Evolutionary conservation across 1,140 invertebrate species (phyloP), one percentile per base, ranked within the genome.

Genomic region (Drusus annulatus): DNA sequence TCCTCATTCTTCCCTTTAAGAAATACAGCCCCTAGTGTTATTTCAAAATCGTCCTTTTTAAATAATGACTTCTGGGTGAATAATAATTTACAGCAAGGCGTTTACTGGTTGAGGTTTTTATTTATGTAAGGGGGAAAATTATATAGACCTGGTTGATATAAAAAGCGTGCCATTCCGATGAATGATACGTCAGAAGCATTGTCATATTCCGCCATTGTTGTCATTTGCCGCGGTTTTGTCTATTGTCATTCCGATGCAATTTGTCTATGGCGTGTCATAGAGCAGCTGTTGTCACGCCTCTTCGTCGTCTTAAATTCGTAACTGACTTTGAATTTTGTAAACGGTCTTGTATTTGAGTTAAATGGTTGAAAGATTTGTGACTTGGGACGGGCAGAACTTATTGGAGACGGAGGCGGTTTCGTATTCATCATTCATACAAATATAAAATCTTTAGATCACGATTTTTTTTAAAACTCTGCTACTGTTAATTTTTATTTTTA

Each of bases 211-310:
- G 69, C 69, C 25, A 74, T 74, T 74, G 69, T 74, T 50, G 36
- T 50, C 51, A 54, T 56, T 74, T 54, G 17, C 25, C 51, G 69
- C 51, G 69, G 69, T 74, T 74, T 56, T 54, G 10, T 74, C 51
- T 54, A 28, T 74, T 74, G 69, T 74, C 69, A 74, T 58, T 62
- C 60, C n/a, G 54, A 76, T 76, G 74, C 74, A 76, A 76, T 76
- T 76, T 76, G 74, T 76, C 74, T 50, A 28, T 45, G 54, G 25
- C 51, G n/a, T 62, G 56, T 58, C 56, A 62, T 15, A 36, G 16
- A 36, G 73, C 74, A 76, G 54, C 74, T 76, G 74, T 56, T 31
- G 50, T 60, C 56, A 76, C 74, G 74, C 74, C 74, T 76, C 52
- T 69, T 69, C 7, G 17, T 51, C 65, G n/a, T 74, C 50, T 52